Conservation (phyloP, 1,140 invertebrate species). For the Gonatopus flavifemur region DNA sequence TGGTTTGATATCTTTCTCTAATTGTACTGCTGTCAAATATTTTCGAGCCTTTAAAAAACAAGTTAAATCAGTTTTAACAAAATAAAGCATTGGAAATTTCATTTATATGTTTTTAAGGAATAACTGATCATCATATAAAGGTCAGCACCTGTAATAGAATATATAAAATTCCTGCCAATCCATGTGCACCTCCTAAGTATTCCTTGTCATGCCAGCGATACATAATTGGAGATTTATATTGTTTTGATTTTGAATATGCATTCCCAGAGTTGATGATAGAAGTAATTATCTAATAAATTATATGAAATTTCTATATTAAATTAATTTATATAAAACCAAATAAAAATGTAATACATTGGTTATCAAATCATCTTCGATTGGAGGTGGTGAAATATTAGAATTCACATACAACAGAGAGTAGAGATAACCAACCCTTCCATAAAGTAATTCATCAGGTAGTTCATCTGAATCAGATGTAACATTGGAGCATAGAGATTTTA, state of each 20-base stretch:
- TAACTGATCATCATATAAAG: slow-evolving; percentile 13
- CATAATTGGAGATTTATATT: slow-evolving; percentile 68
- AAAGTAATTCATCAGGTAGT: slow-evolving; percentile 80
- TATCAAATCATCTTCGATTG: slow-evolving; percentile 55
- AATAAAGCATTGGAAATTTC: slow-evolving; percentile 3
- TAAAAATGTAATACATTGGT: slow-evolving; percentile 47
- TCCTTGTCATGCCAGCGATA: slow-evolving; percentile 87
- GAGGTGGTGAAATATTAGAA: slow-evolving; percentile 59
- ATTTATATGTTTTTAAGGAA: not conserved
- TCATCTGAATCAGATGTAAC: slow-evolving; percentile 55
- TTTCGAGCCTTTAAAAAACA: slow-evolving; percentile 54
- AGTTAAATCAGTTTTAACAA: slow-evolving; percentile 3
- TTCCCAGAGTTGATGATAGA: slow-evolving; percentile 70
- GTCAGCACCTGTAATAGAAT: slow-evolving; percentile 81
- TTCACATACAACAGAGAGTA: slow-evolving; percentile 75
- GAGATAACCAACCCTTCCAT: slow-evolving; percentile 84
- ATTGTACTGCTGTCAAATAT: slow-evolving; percentile 60
- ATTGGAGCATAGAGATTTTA: slow-evolving; percentile 58
- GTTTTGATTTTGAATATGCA: slow-evolving; percentile 56
- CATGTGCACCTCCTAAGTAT: slow-evolving; percentile 88
- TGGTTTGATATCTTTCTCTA: slow-evolving; percentile 63
- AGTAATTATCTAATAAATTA: slow-evolving; percentile 58
- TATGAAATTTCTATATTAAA: slow-evolving; percentile 2
- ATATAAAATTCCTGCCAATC: slow-evolving; percentile 81
- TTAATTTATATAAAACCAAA: not conserved